phyloP scores from a whole-genome alignment of 1,140 invertebrate species.

The Eurosta solidaginis region DNA sequence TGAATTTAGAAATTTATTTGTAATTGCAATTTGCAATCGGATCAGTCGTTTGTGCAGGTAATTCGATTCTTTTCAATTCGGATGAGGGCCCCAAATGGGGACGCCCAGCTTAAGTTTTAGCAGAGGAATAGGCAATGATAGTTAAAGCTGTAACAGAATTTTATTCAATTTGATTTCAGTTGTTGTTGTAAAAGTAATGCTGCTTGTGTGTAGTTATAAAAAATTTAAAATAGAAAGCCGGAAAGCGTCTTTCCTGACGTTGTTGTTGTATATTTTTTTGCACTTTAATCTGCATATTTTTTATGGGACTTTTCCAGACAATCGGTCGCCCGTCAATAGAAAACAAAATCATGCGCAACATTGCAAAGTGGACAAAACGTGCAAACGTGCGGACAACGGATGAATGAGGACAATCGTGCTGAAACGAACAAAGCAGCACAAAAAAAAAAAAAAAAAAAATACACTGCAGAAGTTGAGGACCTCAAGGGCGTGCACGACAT shows the following conservation, averaged over 20 bases:
- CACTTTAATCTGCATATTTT: neutral
- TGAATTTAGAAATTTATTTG: constrained; percentile 4
- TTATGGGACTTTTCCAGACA: neutral
- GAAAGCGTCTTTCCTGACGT: neutral
- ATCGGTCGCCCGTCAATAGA: constrained; percentile 4
- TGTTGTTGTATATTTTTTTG: neutral
- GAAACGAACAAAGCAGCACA: neutral
- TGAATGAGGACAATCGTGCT: neutral
- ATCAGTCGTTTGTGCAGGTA: neutral
- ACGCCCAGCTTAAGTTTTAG: neutral
- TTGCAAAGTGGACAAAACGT: neutral
- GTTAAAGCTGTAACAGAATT: neutral
- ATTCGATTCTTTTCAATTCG: neutral
- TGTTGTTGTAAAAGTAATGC: no score
- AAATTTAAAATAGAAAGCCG: no score
- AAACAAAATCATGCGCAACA: neutral
- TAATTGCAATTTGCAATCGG: neutral
- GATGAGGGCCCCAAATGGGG: no score
- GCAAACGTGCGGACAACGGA: neutral
- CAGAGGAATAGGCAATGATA: neutral
- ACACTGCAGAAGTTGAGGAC: neutral
- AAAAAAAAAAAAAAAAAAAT: no score
- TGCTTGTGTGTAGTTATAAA: neutral
- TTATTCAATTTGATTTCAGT: neutral
- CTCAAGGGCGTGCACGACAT: neutral